These are phyloP conservation scores for Hypanus sabinus DNA, from an alignment of 2,113 vertebrate species.

Conservation along the genomic window DNA sequence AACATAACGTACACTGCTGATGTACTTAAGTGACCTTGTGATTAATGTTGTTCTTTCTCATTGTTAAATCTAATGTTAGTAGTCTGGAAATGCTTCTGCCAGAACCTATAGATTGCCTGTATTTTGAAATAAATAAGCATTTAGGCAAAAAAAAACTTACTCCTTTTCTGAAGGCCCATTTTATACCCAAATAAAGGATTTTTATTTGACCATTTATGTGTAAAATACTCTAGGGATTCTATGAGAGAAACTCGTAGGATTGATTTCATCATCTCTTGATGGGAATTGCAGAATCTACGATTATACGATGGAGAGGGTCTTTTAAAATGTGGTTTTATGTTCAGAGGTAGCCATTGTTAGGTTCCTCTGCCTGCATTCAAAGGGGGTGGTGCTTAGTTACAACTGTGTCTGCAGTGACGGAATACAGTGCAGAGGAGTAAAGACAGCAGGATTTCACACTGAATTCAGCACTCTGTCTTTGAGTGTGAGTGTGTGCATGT, in stretches of 20 bases:
- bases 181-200: background rate
- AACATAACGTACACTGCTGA: background rate
- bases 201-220: background rate
- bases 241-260: background rate
- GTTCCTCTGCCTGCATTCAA: constrained; percentile 27
- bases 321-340: constrained; percentile 9
- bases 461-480: constrained; percentile 40
- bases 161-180: background rate
- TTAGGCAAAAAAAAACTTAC: background rate
- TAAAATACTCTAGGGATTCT: background rate
- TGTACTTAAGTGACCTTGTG: background rate
- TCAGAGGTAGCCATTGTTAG: constrained; percentile 27
- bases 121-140: background rate
- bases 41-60: background rate
- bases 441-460: constrained; percentile 33
- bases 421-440: constrained; percentile 28
- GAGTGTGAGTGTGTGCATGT: constrained; percentile 33
- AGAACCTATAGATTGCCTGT: background rate
- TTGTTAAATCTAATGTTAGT: background rate
- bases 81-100: background rate
- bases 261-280: background rate
- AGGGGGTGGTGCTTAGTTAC: constrained; percentile 33
- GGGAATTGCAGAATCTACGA: background rate
- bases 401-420: constrained; percentile 36
- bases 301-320: background rate